Evolutionary conservation across 2,797 vertebrate species (phyloP).

Genomic region (Myotis vivesi): DNA sequence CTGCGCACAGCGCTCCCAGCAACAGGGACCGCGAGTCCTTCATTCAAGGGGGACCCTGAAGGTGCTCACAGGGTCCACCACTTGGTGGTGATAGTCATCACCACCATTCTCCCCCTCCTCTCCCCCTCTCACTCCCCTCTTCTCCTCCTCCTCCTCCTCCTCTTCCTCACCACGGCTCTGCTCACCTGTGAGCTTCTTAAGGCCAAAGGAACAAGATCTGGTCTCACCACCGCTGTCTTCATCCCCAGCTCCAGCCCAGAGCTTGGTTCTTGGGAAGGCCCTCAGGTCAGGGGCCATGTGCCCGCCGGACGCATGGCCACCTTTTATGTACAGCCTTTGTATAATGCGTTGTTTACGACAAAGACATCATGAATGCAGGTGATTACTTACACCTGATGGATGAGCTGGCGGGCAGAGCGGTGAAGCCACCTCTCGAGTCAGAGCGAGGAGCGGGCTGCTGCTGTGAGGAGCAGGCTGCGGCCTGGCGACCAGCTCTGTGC

Average conservation of each 20-base stretch:
- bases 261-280: neutral
- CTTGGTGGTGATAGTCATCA: neutral
- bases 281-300: rapidly evolving
- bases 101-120: neutral
- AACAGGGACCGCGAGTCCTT: neutral
- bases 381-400: rapidly evolving
- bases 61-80: neutral
- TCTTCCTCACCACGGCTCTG: neutral
- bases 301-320: too few species aligned
- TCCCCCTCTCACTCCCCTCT: too few species aligned
- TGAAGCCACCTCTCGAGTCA: neutral
- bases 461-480: neutral
- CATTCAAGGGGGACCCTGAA: neutral
- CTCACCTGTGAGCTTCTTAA: neutral
- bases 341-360: rapidly evolving
- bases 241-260: neutral
- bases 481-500: neutral
- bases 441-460: rapidly evolving
- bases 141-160: too few species aligned
- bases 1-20: neutral
- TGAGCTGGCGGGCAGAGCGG: neutral
- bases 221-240: neutral
- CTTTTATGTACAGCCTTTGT: neutral
- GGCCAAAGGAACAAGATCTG: neutral
- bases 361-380: neutral